Base-by-base conservation (phyloP, 2,888 invertebrate species). In the Trichacis sp. region DNA sequence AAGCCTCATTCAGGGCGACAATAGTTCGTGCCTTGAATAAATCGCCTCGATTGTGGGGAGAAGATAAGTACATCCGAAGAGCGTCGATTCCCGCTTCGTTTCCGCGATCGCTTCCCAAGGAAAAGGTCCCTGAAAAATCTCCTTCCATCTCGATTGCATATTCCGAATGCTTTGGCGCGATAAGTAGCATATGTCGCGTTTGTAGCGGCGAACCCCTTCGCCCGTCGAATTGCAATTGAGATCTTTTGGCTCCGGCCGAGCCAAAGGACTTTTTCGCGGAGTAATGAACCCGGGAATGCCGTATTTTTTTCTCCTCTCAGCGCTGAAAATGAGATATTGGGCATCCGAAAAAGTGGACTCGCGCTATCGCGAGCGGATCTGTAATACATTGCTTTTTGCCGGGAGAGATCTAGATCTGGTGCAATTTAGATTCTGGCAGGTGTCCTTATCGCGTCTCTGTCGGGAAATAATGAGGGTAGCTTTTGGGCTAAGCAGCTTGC, bases 1-100 rank as follows among this genome's bases (percentile, higher is more conserved):
- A 77, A 76, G 77, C 76, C 78, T 78, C 76, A 79, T 78, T 81
- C 77, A 77, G 68, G 66, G 69, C 76, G 75, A 78, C 77, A 78
- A 77, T 76, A 73, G 75, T 77, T 79, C 76, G 76, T 79, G 76
- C 79, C 72, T 75, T 76, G 77, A 80, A 81, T 80, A 79, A 76
- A 78, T 80, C 77, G 77, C 75, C 68, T 70, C 77, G 78, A 80
- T 80, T 80, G 73, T 73, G 74, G 74, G 74, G 76, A 74, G 71
- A 77, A 79, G 79, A 78, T 78, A 79, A 78, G 74, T 77, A 70
- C 70, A 56, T 68, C 57, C 62, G 57, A 54, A 40, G 59, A 55
- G 50, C 56, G 51, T 65, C 61, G 63, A 50, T 51, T 54, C 46
- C 40, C 50, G 45, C 24, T 3, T 3, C 24, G 53, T 58, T 58